phyloP scores from a whole-genome alignment of 2,888 invertebrate genomes.

The Sturmia bella region DNA sequence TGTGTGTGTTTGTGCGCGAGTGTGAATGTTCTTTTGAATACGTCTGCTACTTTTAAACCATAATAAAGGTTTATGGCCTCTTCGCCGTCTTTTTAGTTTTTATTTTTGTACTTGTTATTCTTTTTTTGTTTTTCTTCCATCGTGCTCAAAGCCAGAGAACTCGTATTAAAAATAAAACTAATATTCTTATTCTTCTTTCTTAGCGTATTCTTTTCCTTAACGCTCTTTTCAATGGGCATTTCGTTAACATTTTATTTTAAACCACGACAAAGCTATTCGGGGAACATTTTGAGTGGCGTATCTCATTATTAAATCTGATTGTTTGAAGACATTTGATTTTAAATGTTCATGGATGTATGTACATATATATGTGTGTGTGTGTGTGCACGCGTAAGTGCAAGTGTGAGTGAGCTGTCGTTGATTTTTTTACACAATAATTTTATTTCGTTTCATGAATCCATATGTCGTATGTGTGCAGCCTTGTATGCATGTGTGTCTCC shows the following conservation, averaged over 20 bases:
- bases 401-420: conserved; percentile 34
- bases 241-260: conserved; percentile 37
- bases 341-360: conserved; percentile 58
- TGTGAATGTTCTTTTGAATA: conserved; percentile 1
- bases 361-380: background rate
- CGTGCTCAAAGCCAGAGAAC: conserved; percentile 22
- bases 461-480: background rate
- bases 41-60: conserved; percentile 55
- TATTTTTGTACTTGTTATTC: conserved; percentile 16
- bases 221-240: conserved; percentile 14
- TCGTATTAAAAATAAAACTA: conserved; percentile 48
- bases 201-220: conserved; percentile 19
- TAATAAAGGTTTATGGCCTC: conserved; percentile 68
- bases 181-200: conserved; percentile 58
- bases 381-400: conserved; percentile 18
- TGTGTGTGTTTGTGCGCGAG: background rate
- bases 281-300: conserved; percentile 71
- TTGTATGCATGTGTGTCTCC: background rate
- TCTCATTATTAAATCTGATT: conserved; percentile 73
- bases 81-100: conserved; percentile 27
- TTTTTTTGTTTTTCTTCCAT: background rate
- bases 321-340: conserved; percentile 70
- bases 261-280: conserved; percentile 29
- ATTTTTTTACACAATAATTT: too few relatives aligned
- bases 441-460: conserved; percentile 2